phyloP scores from a whole-genome alignment of 2,113 vertebrate genomes.

The Heptranchias perlo region DNA sequence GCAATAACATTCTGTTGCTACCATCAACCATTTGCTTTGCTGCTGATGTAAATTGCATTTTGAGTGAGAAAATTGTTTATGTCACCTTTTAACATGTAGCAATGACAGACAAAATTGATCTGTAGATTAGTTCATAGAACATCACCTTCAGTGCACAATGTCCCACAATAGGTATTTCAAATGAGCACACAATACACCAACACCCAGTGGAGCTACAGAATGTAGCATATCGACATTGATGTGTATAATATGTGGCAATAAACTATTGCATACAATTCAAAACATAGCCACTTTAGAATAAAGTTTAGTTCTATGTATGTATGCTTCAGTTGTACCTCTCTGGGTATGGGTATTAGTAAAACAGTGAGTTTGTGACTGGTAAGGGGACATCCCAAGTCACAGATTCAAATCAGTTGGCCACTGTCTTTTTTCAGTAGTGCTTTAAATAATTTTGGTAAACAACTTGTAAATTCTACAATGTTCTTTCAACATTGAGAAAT shows the following conservation, averaged over 20 bases:
- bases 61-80: not conserved
- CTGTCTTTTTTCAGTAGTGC: not conserved
- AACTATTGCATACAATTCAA: not conserved
- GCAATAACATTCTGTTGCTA: not conserved
- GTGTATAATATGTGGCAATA: not conserved
- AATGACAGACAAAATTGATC: not conserved
- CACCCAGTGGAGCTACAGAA: not conserved
- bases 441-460: not conserved
- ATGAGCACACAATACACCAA: not conserved
- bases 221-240: not conserved
- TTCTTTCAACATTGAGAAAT: too few species aligned
- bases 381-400: not conserved
- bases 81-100: not conserved
- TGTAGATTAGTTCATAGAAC: not conserved
- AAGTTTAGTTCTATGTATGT: not conserved
- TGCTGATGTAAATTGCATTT: not conserved
- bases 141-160: not conserved
- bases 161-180: not conserved
- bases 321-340: not conserved
- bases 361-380: not conserved
- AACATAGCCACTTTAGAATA: not conserved
- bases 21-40: not conserved
- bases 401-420: not conserved
- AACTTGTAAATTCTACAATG: not conserved
- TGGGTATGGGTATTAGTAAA: not conserved